Conservation (phyloP, 2,888 invertebrate genomes). For the Ecliptopera silaceata region DNA sequence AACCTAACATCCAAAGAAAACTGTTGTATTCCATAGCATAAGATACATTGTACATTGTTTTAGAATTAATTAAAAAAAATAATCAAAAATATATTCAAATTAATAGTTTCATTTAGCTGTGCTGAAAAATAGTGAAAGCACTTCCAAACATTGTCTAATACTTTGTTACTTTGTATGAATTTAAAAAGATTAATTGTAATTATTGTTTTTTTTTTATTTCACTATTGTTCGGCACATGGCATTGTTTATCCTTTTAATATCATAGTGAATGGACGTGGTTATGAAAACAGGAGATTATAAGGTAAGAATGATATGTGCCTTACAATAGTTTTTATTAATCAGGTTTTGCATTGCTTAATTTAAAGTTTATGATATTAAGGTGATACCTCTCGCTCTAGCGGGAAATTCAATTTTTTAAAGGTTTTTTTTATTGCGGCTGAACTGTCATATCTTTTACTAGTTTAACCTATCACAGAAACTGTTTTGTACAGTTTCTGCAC, state of each 20-base stretch:
- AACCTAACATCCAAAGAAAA: slow-evolving; percentile 58
- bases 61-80: slow-evolving; percentile 71
- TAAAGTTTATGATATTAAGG: too few relatives aligned
- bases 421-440: too few relatives aligned
- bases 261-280: slow-evolving; percentile 28
- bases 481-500: too few relatives aligned
- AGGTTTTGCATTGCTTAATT: too few relatives aligned
- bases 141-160: slow-evolving; percentile 67
- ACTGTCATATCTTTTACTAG: too few relatives aligned
- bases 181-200: slow-evolving; percentile 42
- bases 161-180: slow-evolving; percentile 42
- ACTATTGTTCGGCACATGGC: slow-evolving; percentile 92
- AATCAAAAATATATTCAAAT: slow-evolving; percentile 53
- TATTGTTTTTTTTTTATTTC: slow-evolving; percentile 82
- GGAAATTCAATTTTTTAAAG: too few relatives aligned
- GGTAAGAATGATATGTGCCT: slow-evolving; percentile 81
- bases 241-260: slow-evolving; percentile 49
- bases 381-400: too few relatives aligned
- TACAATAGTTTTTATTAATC: slow-evolving; percentile 62
- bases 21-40: slow-evolving; percentile 38
- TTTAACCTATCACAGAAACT: too few relatives aligned
- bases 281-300: slow-evolving; percentile 47
- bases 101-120: slow-evolving; percentile 65
- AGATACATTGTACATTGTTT: slow-evolving; percentile 47
- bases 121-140: slow-evolving; percentile 84